Evolutionary conservation across 2,113 vertebrate genomes (phyloP), one percentile per base, ranked within the genome.

Genomic region (Forbesichthys agassizii): DNA sequence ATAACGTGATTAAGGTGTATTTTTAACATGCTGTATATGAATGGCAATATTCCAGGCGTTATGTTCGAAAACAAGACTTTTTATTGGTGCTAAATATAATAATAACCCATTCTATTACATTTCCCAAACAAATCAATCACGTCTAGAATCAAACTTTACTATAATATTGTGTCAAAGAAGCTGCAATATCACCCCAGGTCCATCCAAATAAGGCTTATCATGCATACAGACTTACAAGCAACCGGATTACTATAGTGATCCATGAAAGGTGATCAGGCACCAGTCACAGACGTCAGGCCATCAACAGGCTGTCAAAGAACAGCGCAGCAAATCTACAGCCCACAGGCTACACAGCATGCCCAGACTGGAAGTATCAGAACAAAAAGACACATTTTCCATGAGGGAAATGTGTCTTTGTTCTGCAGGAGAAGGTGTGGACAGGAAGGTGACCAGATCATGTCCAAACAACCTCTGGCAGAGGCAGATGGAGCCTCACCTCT

Each of bases 271-370:
- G 51, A 36, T 13, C 51, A 0, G 36, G 4, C 62, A 71, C 71
- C 69, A 66, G 49, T 79, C 59, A 63, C 18, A 33, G 5, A 14
- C 7, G 74, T 68, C 63, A 66, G 12, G 64, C 11, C 55, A 64
- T 51, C 33, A 68, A 9, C 3, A 59, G 27, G 11, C 9, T 27
- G 0, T 73, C 56, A 18, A 1, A 18, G 9, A 42, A 42, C 59
- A 73, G 51, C 11, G 18, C 48, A 66, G 33, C 3, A 13, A 68
- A 55, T 1, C 36, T 1, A n/a, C 11, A 0, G 42, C 18, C 66
- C 47, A 9, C 36, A 48, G 77, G 42, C 36, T 18, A 49, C 6
- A 27, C 33, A 56, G 11, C 80, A 20, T 52, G 74, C 12, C 56
- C 63, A 63, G 60, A 62, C 83, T 12, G 48, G 78, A 55, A 11